Evolutionary conservation across 2,113 vertebrate species (phyloP), one percentile per base, ranked within the genome.

Genomic region (Salvelinus fontinalis): DNA sequence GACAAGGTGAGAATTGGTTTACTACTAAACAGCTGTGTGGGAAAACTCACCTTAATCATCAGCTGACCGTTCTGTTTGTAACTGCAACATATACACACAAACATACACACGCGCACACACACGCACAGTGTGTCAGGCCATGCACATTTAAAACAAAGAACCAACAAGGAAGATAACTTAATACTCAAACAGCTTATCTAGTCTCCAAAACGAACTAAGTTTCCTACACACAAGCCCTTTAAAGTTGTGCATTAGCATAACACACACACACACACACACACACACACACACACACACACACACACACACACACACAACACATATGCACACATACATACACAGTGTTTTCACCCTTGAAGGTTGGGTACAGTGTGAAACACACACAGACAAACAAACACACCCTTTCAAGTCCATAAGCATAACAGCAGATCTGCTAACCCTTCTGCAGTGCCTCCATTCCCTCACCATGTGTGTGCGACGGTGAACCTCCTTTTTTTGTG

Each of bases 391-490:
- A 31, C 66, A 31, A 18, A 16, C 31, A 20, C 31, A 34, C 67
- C 60, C 8, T 64, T 22, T 16, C 7, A 60, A 27, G 49, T 49
- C 39, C 29, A 11, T 11, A 54, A 70, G 9, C 18, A 59, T 9
- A 44, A n/a, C 57, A 60, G 4, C 57, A 26, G 48, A 68, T 39
- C 34, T 29, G 5, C 31, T 14, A 13, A 26, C 39, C 31, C 20
- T 60, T 24, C 20, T 26, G 97, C 51, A 14, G 65, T 51, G 57
- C 7, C 14, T 9, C 5, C 7, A 29, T 20, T 62, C 20, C 14
- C 97, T 96, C 97, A 99, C 97, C 97, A 99, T 80, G 97, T 99
- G 92, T 99, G 97, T 68, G 98, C 97, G 75, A 99, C 98, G 0
- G 97, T 99, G 93, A 99, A 99, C 60, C 97, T 94, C 82, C 96